phyloP scores from a whole-genome alignment of 2,113 vertebrate species.

The Ochotona princeps region DNA sequence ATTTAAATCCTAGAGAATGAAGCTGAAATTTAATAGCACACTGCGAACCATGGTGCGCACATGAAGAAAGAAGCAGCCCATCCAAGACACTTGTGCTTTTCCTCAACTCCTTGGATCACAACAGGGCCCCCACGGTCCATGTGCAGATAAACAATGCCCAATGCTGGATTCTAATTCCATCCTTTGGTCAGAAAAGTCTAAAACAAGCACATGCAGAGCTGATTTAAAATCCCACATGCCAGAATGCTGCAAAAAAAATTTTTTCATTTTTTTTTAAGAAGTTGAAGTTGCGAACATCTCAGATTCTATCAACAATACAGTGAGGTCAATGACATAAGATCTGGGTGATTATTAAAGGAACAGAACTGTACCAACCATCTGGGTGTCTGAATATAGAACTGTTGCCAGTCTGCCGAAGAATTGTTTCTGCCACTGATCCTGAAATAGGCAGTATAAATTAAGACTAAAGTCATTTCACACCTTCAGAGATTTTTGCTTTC shows the following conservation, averaged over 20 bases:
- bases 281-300: background rate
- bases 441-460: background rate
- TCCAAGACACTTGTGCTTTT: constrained; percentile 90
- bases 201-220: background rate
- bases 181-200: background rate
- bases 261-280: background rate
- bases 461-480: background rate
- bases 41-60: constrained; percentile 84
- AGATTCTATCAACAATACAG: background rate
- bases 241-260: background rate
- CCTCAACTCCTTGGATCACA: constrained; percentile 90
- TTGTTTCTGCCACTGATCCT: background rate
- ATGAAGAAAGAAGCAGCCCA: constrained; percentile 88
- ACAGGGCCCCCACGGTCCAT: constrained; percentile 85
- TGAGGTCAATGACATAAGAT: background rate
- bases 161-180: constrained; percentile 85
- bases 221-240: background rate
- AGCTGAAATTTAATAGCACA: constrained; percentile 85
- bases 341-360: background rate
- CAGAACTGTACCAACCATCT: too few species aligned
- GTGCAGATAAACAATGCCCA: constrained; percentile 90
- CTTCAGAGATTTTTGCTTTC: background rate
- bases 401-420: background rate
- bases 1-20: constrained; percentile 85
- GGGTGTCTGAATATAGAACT: background rate